Evolutionary conservation across 2,888 invertebrate genomes (phyloP).

Genomic region (Poecilobothrus nobilitatus): DNA sequence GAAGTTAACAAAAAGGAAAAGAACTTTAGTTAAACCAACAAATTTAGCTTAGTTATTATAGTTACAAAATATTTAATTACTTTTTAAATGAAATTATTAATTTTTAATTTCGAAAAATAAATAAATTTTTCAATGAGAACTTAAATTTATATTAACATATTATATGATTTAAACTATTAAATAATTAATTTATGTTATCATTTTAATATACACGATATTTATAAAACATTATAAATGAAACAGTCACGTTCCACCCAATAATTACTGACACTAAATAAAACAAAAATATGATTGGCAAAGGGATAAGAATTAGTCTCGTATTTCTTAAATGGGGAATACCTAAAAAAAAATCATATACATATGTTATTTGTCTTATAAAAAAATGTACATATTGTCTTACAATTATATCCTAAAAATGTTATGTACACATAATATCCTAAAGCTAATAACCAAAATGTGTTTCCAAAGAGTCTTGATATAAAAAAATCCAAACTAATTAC

Average conservation of each 20-base stretch:
- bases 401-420: slow-evolving; percentile 93
- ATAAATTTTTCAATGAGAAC: background rate
- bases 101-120: background rate
- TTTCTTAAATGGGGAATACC: slow-evolving; percentile 80
- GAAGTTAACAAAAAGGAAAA: slow-evolving; percentile 53
- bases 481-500: slow-evolving; percentile 69
- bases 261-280: slow-evolving; percentile 69
- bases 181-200: background rate
- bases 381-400: slow-evolving; percentile 49
- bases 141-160: background rate
- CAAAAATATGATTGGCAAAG: slow-evolving; percentile 68
- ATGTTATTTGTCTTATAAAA: slow-evolving; percentile 10
- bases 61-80: slow-evolving; percentile 7
- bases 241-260: slow-evolving; percentile 76
- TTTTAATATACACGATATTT: slow-evolving; percentile 62
- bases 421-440: slow-evolving; percentile 91
- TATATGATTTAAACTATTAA: background rate
- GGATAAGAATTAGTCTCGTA: slow-evolving; percentile 74
- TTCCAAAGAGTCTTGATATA: slow-evolving; percentile 75
- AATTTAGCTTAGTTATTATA: slow-evolving; percentile 39
- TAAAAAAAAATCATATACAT: slow-evolving; percentile 38
- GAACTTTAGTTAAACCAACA: slow-evolving; percentile 52
- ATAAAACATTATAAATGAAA: slow-evolving; percentile 74
- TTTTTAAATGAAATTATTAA: slow-evolving; percentile 8
- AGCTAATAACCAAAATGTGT: slow-evolving; percentile 88